phyloP scores from a whole-genome alignment of 2,888 invertebrate species.

The Lobophora halterata region DNA sequence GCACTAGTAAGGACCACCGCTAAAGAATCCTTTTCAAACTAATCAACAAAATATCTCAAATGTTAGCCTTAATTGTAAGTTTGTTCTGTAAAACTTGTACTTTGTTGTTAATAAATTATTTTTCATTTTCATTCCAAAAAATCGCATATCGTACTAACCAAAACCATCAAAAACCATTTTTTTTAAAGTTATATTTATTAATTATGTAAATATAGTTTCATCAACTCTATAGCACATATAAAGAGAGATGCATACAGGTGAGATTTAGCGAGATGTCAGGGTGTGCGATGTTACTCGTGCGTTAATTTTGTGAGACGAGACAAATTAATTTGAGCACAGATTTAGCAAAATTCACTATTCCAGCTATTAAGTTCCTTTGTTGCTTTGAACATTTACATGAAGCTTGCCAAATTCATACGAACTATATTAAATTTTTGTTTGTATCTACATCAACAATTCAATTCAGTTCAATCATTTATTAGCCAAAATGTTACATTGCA shows the following conservation, averaged over 20 bases:
- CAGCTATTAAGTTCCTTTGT: conserved; percentile 16
- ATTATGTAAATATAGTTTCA: conserved; percentile 8
- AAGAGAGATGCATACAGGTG: conserved; percentile 57
- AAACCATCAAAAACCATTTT: neutral
- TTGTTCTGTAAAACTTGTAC: no score
- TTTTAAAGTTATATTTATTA: conserved; percentile 10
- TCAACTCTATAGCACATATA: conserved; percentile 39
- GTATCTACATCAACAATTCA: no score
- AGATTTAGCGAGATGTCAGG: conserved; percentile 74
- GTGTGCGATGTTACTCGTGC: conserved; percentile 69
- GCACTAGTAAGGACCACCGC: no score
- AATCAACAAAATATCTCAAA: no score
- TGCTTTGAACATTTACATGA: conserved; percentile 2
- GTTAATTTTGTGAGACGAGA: conserved; percentile 71
- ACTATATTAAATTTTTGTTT: no score
- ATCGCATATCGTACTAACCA: no score
- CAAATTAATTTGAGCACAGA: conserved; percentile 73
- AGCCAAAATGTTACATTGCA: no score
- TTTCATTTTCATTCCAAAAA: no score
- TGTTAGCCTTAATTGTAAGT: no score
- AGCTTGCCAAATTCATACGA: neutral
- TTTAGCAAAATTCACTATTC: conserved; percentile 52
- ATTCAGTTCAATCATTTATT: no score
- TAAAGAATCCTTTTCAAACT: no score
- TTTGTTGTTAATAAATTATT: no score